Evolutionary conservation across 2,888 invertebrate genomes (phyloP).

Genomic region (Octonoba sinensis): DNA sequence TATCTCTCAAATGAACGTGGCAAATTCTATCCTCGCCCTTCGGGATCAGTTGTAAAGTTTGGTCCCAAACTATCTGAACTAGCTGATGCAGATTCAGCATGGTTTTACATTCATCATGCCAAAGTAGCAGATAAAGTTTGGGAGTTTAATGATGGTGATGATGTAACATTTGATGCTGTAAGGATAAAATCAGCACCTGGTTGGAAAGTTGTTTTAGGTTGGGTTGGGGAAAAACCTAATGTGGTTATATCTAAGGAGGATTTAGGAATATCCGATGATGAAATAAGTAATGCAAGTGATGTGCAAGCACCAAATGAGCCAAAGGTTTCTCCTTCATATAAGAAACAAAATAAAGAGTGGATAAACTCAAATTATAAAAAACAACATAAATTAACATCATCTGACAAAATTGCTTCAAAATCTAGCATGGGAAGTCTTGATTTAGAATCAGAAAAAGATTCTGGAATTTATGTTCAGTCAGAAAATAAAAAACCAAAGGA

Average conservation of each 20-base stretch:
- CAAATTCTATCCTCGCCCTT: slow-evolving; percentile 37
- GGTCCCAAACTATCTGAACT: slow-evolving; percentile 21
- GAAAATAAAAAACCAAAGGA: too few relatives aligned
- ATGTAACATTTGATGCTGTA: slow-evolving; percentile 33
- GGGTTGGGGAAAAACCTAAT: slow-evolving; percentile 49
- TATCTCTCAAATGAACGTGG: slow-evolving; percentile 9
- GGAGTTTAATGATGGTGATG: slow-evolving; percentile 55
- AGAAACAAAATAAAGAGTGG: background rate
- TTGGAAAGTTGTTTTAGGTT: slow-evolving; percentile 45
- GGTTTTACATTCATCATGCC: slow-evolving; percentile 32
- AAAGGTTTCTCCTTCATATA: background rate
- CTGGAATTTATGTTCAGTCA: too few relatives aligned
- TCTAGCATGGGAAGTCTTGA: too few relatives aligned
- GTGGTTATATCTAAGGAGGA: slow-evolving; percentile 27
- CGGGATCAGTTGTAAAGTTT: slow-evolving; percentile 49
- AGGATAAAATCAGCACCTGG: slow-evolving; percentile 38
- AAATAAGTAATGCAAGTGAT: background rate
- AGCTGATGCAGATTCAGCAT: slow-evolving; percentile 45
- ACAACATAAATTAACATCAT: background rate
- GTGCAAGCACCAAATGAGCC: background rate
- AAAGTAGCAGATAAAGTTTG: slow-evolving; percentile 39
- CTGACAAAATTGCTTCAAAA: too few relatives aligned
- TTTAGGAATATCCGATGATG: slow-evolving; percentile 2
- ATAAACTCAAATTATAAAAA: background rate
- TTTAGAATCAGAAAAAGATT: too few relatives aligned